Base-by-base conservation (phyloP, 30 jellyfish, hydroid and myxozoan species). In the Cassiopea xamachana region DNA sequence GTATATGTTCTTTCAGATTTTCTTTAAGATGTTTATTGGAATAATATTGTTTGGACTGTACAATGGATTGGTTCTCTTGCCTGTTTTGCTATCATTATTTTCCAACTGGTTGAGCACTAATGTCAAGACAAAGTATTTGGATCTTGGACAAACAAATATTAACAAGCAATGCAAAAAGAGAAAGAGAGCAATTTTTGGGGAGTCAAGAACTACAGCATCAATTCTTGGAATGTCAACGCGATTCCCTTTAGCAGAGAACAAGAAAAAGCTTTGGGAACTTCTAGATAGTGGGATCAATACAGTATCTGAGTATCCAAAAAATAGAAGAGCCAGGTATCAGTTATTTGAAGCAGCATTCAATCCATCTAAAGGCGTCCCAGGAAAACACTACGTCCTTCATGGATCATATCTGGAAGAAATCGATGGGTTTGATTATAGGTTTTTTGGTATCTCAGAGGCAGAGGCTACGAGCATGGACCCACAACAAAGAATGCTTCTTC, bases 21-120 rank as follows among this genome's bases (percentile, higher is more conserved):
- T 90, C 71, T 90, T 90, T 86, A 90, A 90, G 69, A 90, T 90
- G 97, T 77, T 90, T 49, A 45, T 90, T 73, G 97, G 97, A 27
- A 90, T 90, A 2, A 78, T 90, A 8, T 47, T 82, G 16, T 55
- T 90, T 51, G 97, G 93, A 12, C 84, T 90, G 17, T 76, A 62
- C 82, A 90, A 90, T 71, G 97, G 97, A 49, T 77, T 90, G 50
- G 90, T 73, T 58, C 68, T 90, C 14, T 45, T 90, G 55, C 97
- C 97, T 27, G 97, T 90, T 0, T 50, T 90, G 58, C 76, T 90
- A 64, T 90, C 97, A 19, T n/a, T 72, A 18, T 88, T 88, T 78
- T 55, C 82, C 43, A 74, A 49, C 1, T 45, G 51, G 47, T 3
- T 88, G 1, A n/a, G 67, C 55, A 60, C 64, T 46, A 70, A 45